Base-by-base conservation (phyloP, 1,140 invertebrate species). In the Nasonia longicornis region DNA sequence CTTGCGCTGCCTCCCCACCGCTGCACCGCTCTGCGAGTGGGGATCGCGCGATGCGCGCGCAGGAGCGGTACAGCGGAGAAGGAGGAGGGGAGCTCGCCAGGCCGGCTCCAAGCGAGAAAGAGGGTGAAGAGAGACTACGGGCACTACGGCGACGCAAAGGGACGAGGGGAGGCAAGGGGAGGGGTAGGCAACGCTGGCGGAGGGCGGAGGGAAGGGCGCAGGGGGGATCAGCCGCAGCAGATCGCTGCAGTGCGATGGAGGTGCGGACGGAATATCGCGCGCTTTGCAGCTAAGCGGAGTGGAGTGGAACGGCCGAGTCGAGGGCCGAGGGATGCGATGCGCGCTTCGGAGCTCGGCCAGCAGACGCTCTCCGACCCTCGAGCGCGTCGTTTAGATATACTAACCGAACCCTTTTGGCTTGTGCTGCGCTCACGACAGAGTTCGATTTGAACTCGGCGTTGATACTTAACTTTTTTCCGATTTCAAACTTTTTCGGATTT, bases 1-100 rank as follows among this genome's bases (percentile, higher is more conserved):
- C 52, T 29, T 58, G 16, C 75, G 71, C 79, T 80, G 80, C 75
- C 79, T 70, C 72, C 80, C 76, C 74, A 31, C 66, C 11, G 10
- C 10, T n/a, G 26, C 3, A 11, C 26, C 52, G 52, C 81, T 42
- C 74, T 20, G 14, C 10, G 38, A 20, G 71, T 45, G 14, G 58
- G 71, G 83, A 72, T 78, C 78, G 83, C 66, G 42, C 20, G 67
- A 58, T 86, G 84, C 82, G 82, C 85, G 84, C 85, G 85, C 83
- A 58, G 52, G 52, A 58, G 52, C 52, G 6, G 3, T 38, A 70
- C 66, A 74, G 26, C 78, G 11, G 75, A 29, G 72, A 14, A 48
- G 52, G 45, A 81, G 48, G 81, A 35, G 83, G 75, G 77, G 20
- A 12, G 75, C 22, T 58, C 52, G 7, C 6, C 52, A 58, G 52